Evolutionary conservation across 2,888 invertebrate genomes (phyloP).

Genomic region (Thecophora atra): DNA sequence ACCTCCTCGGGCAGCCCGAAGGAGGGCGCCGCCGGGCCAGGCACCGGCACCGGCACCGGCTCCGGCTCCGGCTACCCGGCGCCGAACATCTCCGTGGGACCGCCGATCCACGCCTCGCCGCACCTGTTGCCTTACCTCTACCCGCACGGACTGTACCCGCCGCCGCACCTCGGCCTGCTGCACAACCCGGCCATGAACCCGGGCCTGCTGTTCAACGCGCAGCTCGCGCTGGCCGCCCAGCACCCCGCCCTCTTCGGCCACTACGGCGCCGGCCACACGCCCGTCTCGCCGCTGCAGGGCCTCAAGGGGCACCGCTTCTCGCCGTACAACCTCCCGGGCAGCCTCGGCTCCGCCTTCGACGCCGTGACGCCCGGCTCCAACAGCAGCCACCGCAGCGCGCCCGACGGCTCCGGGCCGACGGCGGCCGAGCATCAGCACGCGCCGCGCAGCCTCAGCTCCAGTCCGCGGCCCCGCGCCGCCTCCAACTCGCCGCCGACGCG

Average conservation of each 20-base stretch:
- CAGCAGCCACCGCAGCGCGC: slow-evolving; percentile 58
- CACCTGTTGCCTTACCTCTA: slow-evolving; percentile 91
- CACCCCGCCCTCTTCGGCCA: slow-evolving; percentile 81
- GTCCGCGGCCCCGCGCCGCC: slow-evolving; percentile 64
- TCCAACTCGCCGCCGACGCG: slow-evolving; percentile 66
- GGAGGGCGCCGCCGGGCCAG: slow-evolving; percentile 63
- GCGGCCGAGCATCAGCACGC: slow-evolving; percentile 56
- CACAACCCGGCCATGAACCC: slow-evolving; percentile 73
- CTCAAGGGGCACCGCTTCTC: slow-evolving; percentile 84
- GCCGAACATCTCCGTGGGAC: slow-evolving; percentile 93
- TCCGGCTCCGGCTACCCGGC: slow-evolving; percentile 77
- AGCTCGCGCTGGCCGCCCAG: slow-evolving; percentile 86
- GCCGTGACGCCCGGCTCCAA: slow-evolving; percentile 82
- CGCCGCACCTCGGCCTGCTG: slow-evolving; percentile 75
- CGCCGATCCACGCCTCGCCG: slow-evolving; percentile 90
- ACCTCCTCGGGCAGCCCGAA: slow-evolving; percentile 69
- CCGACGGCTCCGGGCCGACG: slow-evolving; percentile 49
- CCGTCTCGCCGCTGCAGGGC: slow-evolving; percentile 76
- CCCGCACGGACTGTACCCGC: slow-evolving; percentile 87
- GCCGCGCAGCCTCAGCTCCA: slow-evolving; percentile 65
- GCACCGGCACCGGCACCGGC: slow-evolving; percentile 65
- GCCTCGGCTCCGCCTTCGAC: slow-evolving; percentile 86
- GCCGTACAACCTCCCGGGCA: slow-evolving; percentile 86
- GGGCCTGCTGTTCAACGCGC: slow-evolving; percentile 87
- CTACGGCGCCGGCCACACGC: slow-evolving; percentile 73